These are phyloP conservation scores for Pteria penguin DNA, from an alignment of 2,888 invertebrate species.

Conservation along the genomic window DNA sequence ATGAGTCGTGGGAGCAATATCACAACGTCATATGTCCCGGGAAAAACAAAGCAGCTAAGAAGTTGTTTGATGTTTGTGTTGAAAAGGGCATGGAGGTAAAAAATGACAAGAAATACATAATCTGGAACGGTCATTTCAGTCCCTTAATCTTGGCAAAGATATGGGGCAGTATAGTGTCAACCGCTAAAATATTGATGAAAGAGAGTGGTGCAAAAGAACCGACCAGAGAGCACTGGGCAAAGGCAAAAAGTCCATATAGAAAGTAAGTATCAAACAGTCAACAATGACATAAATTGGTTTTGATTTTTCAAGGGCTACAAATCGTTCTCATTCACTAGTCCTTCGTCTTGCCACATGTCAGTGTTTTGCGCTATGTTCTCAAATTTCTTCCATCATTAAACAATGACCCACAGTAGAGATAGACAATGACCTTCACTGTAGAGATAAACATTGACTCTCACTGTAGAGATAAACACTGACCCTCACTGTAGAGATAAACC, in stretches of 20 bases:
- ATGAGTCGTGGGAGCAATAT: constrained; percentile 85
- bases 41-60: constrained; percentile 53
- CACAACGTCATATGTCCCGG: constrained; percentile 87
- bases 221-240: constrained; percentile 68
- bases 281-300: no score
- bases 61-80: constrained; percentile 63
- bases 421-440: no score
- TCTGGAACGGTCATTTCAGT: constrained; percentile 69
- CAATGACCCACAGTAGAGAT: no score
- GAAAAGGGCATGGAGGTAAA: constrained; percentile 60
- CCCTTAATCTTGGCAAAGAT: constrained; percentile 70
- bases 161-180: constrained; percentile 67
- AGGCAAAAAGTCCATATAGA: constrained; percentile 69
- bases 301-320: no score
- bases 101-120: constrained; percentile 53
- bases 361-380: no score
- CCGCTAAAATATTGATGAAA: constrained; percentile 64
- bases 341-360: no score
- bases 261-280: no score
- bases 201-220: constrained; percentile 53
- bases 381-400: no score
- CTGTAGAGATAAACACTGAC: no score
- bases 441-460: no score
- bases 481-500: no score
- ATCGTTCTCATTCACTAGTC: no score